Base-by-base conservation (phyloP, 2,888 invertebrate genomes). In the Himalopsyche kuldschensis region DNA sequence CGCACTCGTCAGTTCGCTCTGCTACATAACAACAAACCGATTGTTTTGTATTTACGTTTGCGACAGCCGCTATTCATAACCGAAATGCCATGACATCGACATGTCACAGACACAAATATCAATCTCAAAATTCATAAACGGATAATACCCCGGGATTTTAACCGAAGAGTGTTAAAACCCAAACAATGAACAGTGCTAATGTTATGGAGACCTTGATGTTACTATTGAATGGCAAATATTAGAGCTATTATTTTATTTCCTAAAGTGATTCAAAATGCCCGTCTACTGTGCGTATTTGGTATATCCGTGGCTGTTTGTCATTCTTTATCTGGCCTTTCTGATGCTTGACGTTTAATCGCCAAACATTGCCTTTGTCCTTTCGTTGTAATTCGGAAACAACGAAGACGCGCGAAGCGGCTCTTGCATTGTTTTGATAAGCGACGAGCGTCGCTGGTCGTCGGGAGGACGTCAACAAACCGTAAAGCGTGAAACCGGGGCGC, bases 291-390 rank as follows among this genome's bases (percentile, higher is more conserved):
- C 94, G 90, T 93, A 94, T 89, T 91, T 94, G 88, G 91, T 94
- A 88, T 93, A 93, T 88, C 94, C 94, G 88, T 94, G 94, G 94
- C 91, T 94, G 89, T 91, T 94, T 89, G 92, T 94, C 89, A 93
- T 94, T 88, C 90, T 94, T 88, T 93, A 94, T 89, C 92, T 94
- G 89, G 91, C 93, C 88, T 94, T 94, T 89, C 92, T 94, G 87
- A 93, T 94, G 92, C 91, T 93, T 89, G 93, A 93, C 90, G 92
- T 94, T 89, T 94, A 89, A 92, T 46, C 3, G 30, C 24, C 27
- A 24, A 69, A 69, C 20, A 11, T 69, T 11, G 69, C 15, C 69
- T 69, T 69, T 69, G 69, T 69, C 69, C 69, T 69, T 69, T 69
- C 69, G 69, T 30, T 69, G 30, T 30, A 2, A 69, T 30, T 69